Percentiles rank a stretch among this genome's conserved stretches.
phyloP scores from a whole-genome alignment of 2,888 invertebrate species.

The Stenotaenia linearis region DNA sequence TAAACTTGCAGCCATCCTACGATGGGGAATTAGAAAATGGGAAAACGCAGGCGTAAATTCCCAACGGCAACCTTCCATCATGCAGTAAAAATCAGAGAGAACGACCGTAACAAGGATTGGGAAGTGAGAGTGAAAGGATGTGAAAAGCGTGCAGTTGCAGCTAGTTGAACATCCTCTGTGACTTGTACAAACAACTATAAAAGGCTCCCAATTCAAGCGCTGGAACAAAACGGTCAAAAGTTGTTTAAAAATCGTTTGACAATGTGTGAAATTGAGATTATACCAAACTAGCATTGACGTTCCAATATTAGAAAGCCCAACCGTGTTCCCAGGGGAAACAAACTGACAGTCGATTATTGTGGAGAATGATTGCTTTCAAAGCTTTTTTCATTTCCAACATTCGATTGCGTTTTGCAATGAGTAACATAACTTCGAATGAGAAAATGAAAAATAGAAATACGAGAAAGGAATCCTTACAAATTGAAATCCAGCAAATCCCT shows the following conservation, averaged over 20 bases:
- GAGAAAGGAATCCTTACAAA: neutral
- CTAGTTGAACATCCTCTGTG: neutral
- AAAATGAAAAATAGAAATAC: neutral
- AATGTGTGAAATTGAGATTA: neutral
- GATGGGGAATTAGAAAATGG: conserved; percentile 39
- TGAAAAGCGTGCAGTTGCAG: neutral
- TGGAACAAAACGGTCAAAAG: too few species aligned
- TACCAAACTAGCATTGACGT: neutral
- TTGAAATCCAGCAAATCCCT: neutral
- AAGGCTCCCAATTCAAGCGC: too few species aligned
- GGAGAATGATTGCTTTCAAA: neutral
- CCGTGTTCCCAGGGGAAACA: neutral
- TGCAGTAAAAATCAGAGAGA: conserved; percentile 2
- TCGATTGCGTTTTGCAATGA: neutral
- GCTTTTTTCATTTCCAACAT: neutral
- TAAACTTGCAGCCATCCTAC: conserved; percentile 38
- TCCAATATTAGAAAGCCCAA: neutral
- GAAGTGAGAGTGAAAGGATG: neutral
- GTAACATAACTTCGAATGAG: too few species aligned
- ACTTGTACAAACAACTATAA: neutral
- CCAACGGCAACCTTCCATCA: neutral
- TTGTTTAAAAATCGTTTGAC: neutral
- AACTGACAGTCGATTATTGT: neutral
- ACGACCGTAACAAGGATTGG: neutral
- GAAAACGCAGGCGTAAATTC: conserved; percentile 35